Evolutionary conservation across 2,888 invertebrate genomes (phyloP).

Genomic region (Chrysotoxum bicinctum): DNA sequence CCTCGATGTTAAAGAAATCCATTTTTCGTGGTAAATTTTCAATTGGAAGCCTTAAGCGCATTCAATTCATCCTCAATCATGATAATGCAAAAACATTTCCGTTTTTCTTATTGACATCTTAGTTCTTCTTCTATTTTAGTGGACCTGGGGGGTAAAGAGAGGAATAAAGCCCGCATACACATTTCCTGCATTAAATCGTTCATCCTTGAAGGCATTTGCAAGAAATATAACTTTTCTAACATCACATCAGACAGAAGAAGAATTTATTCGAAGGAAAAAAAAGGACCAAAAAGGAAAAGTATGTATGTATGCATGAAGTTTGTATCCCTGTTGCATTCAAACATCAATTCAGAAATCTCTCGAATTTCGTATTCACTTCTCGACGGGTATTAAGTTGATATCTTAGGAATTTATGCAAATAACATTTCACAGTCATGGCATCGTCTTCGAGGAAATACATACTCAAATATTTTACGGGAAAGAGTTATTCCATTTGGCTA

Average conservation of each 20-base stretch:
- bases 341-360: constrained; percentile 54
- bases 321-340: constrained; percentile 44
- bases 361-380: constrained; percentile 54
- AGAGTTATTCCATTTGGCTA: constrained; percentile 1
- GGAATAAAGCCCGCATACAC: not conserved
- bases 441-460: constrained; percentile 24
- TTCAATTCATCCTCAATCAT: constrained; percentile 56
- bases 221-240: not conserved
- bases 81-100: constrained; percentile 63
- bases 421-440: constrained; percentile 28
- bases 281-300: not conserved
- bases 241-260: not conserved
- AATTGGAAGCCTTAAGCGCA: constrained; percentile 35
- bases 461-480: constrained; percentile 11
- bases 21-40: constrained; percentile 28
- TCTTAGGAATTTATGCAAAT: constrained; percentile 60
- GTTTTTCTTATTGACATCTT: constrained; percentile 51
- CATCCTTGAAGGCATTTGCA: constrained; percentile 24
- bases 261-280: not conserved
- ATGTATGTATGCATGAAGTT: not conserved
- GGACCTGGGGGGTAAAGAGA: not conserved
- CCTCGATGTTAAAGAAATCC: not conserved
- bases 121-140: constrained; percentile 8
- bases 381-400: constrained; percentile 50
- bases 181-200: constrained; percentile 36